A percentile compares a stretch with the other conserved stretches of the same genome.
These are phyloP conservation scores for Gambusia holbrooki DNA, from an alignment of 2,113 vertebrate genomes.

Conservation along the genomic window DNA sequence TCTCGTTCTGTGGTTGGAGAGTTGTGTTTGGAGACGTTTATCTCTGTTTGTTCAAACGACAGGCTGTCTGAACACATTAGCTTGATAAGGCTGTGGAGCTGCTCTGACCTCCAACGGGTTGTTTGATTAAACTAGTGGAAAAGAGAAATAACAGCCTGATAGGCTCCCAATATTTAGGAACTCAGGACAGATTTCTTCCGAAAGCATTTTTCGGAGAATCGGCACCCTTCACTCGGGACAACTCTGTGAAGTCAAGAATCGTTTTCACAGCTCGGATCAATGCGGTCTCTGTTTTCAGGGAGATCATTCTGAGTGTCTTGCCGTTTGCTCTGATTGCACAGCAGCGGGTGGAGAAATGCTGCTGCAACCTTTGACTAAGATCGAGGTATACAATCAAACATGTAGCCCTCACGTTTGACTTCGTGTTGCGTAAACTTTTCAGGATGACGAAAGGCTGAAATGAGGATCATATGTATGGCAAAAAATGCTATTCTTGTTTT, in stretches of 20 bases:
- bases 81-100: background rate
- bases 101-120: background rate
- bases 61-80: background rate
- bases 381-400: background rate
- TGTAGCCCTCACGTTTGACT: background rate
- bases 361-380: slow-evolving; percentile 1
- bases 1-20: background rate
- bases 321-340: background rate
- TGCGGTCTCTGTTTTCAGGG: background rate
- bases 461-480: background rate
- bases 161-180: background rate
- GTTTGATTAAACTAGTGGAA: background rate
- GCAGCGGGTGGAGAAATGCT: background rate
- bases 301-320: background rate
- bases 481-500: background rate
- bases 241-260: background rate
- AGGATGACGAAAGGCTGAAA: background rate
- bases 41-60: background rate
- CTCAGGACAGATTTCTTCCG: background rate
- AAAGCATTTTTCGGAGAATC: background rate
- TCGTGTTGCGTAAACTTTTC: background rate
- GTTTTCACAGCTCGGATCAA: background rate
- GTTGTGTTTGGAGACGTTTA: background rate
- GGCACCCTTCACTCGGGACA: background rate
- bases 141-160: background rate